Base-by-base conservation (phyloP, 1,140 invertebrate species). In the Scaptodrosophila lebanonensis region DNA sequence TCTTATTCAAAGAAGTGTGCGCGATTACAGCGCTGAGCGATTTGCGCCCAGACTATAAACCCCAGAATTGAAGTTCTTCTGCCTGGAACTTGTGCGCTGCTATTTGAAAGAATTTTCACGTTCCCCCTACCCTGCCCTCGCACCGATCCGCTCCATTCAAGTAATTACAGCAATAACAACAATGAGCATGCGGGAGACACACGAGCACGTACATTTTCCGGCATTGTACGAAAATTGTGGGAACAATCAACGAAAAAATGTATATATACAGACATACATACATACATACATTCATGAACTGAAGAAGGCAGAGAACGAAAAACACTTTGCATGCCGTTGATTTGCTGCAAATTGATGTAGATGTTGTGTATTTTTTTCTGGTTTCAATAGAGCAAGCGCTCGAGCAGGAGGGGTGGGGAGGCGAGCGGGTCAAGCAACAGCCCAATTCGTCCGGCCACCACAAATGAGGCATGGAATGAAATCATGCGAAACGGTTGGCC, bases 161-260 rank as follows among this genome's bases (percentile, higher is more conserved):
- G 56, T 66, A 77, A 77, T 77, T 77, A 82, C 75, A 68, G 68
- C 59, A 75, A 77, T 57, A 62, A 69, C 65, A 54, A 40, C 17
- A 52, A 15, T 9, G 20, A 18, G 42, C 38, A 66, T 20, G 53
- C 42, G 39, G 57, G 50, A 27, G 59, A 59, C 50, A 51, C 29
- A 65, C 43, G 58, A 53, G 72, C 67, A 77, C 71, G 71, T 76
- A 77, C 72, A 77, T 77, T 77, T 77, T 77, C 73, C 73, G 62
- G 73, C 75, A 82, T 66, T 73, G 72, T 79, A 79, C 72, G 59
- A 77, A 77, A 77, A 77, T 77, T 77, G 73, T 77, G 75, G 75
- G 73, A 77, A 77, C 75, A 77, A 77, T 77, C 73, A 77, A 79
- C 68, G 65, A 77, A 79, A 77, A n/a, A n/a, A n/a, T n/a, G n/a